Evolutionary conservation across 92 coral and sea anemone genomes (phyloP), one percentile per base, ranked within the genome.

Genomic region (Pocillopora grandis): DNA sequence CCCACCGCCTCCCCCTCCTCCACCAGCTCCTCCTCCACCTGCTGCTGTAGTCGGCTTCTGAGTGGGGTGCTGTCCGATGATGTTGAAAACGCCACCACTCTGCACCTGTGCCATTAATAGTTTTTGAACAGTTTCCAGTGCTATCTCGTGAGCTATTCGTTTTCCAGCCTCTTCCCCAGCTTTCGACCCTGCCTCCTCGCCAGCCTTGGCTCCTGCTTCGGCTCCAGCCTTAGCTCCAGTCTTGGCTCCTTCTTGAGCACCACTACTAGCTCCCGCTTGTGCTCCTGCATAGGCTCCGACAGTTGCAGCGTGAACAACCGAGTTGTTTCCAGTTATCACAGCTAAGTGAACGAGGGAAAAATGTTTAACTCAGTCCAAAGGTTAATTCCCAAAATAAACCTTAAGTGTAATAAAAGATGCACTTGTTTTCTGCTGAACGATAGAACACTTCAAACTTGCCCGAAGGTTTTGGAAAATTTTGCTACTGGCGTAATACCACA

Each of bases 171-270:
- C 87, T 75, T 91, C 92, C 42, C 94, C 94, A 42, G 98, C 98
- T 74, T 94, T 94, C 19, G 66, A 77, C 1, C 94, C 92, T 35
- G 94, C 98, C 35, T 91, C 90, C 65, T 89, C 76, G 5, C 98
- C 98, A 18, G 98, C 98, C 56, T 81, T 87, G 7, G 94, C 94
- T 48, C 98, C 98, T n/a, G 98, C 98, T 20, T 92, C 87, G 21
- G 94, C 98, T n/a, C 98, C 98, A 37, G 98, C 98, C 77, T 88
- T 91, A 1, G 94, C 94, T 16, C 94, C 94, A 4, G 90, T 81
- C 82, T 88, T 76, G 2, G 94, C 94, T n/a, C 94, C 94, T 52
- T 89, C 92, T 27, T 88, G 42, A 67, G 94, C 92, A 0, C 94
- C 94, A 61, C 92, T 91, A 62, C 87, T 82, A 3, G 92, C 94